phyloP scores from a whole-genome alignment of 1,140 invertebrate genomes.

The Caenorhabditis inopinata region DNA sequence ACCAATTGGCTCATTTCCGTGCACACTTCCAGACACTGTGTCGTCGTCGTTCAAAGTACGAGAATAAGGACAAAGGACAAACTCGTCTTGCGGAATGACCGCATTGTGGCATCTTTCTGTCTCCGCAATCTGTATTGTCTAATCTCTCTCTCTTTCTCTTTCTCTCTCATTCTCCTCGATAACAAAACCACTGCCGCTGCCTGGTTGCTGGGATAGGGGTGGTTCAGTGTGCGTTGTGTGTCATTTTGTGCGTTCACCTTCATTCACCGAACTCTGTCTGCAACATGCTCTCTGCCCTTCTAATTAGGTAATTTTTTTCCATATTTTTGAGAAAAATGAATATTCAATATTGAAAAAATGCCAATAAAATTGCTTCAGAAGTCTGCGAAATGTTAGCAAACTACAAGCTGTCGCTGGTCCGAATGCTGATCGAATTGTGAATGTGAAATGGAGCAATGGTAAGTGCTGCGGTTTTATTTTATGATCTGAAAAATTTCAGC shows the following conservation, averaged over 20 bases:
- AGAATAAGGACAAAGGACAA: not conserved
- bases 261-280: not conserved
- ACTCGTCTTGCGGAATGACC: not conserved
- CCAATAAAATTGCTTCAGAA: not conserved
- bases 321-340: too few species aligned
- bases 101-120: too few species aligned
- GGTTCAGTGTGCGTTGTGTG: not conserved
- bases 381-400: not conserved
- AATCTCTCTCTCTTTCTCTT: not conserved
- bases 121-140: too few species aligned
- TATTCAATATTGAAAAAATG: too few species aligned
- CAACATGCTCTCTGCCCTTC: not conserved
- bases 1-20: too few species aligned
- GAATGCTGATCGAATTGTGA: constrained; percentile 37
- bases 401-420: not conserved
- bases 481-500: not conserved
- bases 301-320: not conserved
- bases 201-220: not conserved
- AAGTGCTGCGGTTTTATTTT: constrained; percentile 8
- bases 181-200: not conserved
- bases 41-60: not conserved
- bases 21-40: too few species aligned
- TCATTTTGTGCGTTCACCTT: constrained; percentile 11
- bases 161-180: not conserved
- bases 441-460: constrained; percentile 49